These are phyloP conservation scores for Sebastes schlegelii DNA, from an alignment of 2,113 vertebrate species.

Conservation along the genomic window DNA sequence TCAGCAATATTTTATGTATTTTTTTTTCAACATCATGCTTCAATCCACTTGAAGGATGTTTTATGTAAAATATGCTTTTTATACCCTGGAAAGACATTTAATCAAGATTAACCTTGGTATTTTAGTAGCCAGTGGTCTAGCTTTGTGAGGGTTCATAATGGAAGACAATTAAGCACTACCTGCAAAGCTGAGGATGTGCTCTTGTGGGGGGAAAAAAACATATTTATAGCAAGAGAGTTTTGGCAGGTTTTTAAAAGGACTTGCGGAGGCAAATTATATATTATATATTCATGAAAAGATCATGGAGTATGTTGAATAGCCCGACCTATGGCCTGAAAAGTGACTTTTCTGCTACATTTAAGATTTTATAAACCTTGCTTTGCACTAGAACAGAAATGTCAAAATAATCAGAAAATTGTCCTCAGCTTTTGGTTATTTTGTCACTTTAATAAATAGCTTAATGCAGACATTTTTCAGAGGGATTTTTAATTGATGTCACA, in stretches of 20 bases:
- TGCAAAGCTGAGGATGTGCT: slow-evolving; percentile 62
- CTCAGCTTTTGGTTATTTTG: not conserved
- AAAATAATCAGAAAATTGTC: slow-evolving; percentile 13
- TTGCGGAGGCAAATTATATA: slow-evolving; percentile 4
- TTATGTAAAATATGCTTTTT: slow-evolving; percentile 83
- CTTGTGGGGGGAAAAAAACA: slow-evolving; percentile 44
- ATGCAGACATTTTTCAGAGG: not conserved
- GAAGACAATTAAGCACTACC: slow-evolving; percentile 76
- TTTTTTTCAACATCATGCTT: slow-evolving; percentile 61
- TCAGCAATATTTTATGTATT: slow-evolving; percentile 74
- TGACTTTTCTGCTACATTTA: slow-evolving; percentile 12
- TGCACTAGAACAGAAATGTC: not conserved
- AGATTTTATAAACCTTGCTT: not conserved
- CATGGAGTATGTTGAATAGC: slow-evolving; percentile 5
- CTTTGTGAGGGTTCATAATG: slow-evolving; percentile 78
- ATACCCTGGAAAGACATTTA: slow-evolving; percentile 76
- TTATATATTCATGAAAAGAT: not conserved
- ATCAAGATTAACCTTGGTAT: slow-evolving; percentile 84
- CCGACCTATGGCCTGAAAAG: not conserved
- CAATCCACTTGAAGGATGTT: slow-evolving; percentile 77
- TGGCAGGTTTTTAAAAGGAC: slow-evolving; percentile 46
- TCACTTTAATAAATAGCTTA: not conserved
- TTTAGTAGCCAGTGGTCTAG: slow-evolving; percentile 78
- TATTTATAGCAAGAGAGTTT: slow-evolving; percentile 55
- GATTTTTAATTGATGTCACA: not conserved